Evolutionary conservation across 2,888 invertebrate genomes (phyloP), one percentile per base, ranked within the genome.

Genomic region (Drosophila acutilabella): DNA sequence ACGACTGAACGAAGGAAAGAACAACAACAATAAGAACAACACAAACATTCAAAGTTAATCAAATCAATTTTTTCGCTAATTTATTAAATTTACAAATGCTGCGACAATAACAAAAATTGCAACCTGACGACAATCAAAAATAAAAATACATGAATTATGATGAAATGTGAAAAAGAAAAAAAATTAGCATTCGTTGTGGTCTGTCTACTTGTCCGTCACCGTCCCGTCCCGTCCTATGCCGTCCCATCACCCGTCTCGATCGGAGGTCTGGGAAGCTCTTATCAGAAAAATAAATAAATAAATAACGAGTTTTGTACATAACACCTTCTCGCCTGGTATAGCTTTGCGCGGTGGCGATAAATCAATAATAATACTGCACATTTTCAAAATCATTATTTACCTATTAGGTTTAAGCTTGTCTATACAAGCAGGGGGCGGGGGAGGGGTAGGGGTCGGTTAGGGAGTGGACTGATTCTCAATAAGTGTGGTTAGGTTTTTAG

Each of bases 201-300:
- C 51, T 56, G 58, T 38, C 40, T 36, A 23, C 47, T 26, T 23
- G 30, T 48, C 30, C n/a, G 23, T 23, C 23, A 23, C 6, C 23
- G 23, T 23, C 23, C 23, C 6, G 6, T 30, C 40, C 16, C 14
- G 57, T 53, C 65, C 26, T 23, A 5, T 23, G 23, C 23, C 23
- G 26, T 7, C 26, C 30, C 30, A 8, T 30, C 30, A 2, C 30
- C 30, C 30, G 30, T 30, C 8, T 30, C 30, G 8, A 30, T 30
- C 30, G 30, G 30, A 30, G 30, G 30, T 30, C 30, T 30, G 30
- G 30, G 38, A n/a, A 30, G 68, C 71, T 77, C 88, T 86, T 86
- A 86, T 86, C 89, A 89, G 60, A 85, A 81, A 89, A 85, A 78
- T 80, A 89, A 89, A 89, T 85, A 89, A 87, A 89, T 77, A 87